phyloP scores from a whole-genome alignment of 2,113 vertebrate genomes.

The Halichoeres trimaculatus region DNA sequence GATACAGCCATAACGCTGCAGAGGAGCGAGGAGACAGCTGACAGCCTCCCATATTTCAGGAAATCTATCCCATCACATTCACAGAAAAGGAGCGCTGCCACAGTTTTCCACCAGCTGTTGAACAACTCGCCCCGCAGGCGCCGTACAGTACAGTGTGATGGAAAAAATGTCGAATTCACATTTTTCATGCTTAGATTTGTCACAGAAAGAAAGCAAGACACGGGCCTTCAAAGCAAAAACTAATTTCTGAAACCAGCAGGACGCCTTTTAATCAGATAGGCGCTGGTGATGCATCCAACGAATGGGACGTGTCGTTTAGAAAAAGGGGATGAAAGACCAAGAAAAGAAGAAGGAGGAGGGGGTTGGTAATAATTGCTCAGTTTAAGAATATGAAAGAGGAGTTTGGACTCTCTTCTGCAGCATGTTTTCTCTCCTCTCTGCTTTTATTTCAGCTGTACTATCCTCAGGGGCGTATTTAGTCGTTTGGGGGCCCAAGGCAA shows the following conservation, averaged over 20 bases:
- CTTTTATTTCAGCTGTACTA: no score
- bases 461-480: no score
- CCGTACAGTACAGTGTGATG: neutral
- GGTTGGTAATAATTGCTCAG: neutral
- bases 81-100: neutral
- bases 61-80: neutral
- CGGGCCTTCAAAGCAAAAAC: neutral
- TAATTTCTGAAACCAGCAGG: neutral
- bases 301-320: no score
- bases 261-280: neutral
- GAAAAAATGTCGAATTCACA: neutral
- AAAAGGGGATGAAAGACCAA: neutral
- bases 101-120: neutral
- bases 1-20: neutral
- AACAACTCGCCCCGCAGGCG: slow-evolving; percentile 5
- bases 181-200: neutral
- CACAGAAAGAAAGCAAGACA: neutral
- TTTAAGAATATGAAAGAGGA: neutral
- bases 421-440: no score
- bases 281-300: neutral
- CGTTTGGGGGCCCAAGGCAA: no score
- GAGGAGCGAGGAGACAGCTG: neutral
- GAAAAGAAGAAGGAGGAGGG: neutral
- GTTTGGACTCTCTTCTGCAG: neutral
- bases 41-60: neutral